phyloP scores from a whole-genome alignment of 2,113 vertebrate genomes.

The Rhea americana region DNA sequence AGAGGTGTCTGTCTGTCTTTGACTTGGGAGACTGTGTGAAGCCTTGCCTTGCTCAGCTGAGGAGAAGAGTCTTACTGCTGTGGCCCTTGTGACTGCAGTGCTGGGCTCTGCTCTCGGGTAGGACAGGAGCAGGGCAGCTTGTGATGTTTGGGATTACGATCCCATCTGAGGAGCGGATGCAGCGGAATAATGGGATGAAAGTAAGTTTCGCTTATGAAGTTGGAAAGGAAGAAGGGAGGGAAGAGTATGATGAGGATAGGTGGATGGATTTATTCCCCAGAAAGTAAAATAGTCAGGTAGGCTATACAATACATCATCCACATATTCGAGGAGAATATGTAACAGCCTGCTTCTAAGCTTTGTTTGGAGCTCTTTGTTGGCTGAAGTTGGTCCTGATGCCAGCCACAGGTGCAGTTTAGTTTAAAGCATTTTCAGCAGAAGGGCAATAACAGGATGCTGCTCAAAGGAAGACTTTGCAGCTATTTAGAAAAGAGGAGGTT shows the following conservation, averaged over 20 bases:
- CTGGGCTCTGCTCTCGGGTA: rapidly evolving
- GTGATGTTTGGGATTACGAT: background rate
- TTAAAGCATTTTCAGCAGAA: background rate
- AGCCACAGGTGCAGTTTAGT: background rate
- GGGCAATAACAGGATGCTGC: background rate
- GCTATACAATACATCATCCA: background rate
- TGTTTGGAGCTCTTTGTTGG: background rate
- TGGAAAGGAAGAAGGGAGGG: background rate
- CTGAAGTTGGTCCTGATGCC: background rate
- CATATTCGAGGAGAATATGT: background rate
- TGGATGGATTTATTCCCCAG: background rate
- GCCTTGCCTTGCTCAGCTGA: rapidly evolving
- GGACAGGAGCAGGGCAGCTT: background rate
- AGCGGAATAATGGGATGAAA: background rate
- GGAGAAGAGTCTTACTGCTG: too few relatives aligned
- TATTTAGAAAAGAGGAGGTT: background rate
- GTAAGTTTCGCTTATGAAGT: background rate
- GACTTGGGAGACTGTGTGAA: background rate
- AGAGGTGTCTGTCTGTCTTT: background rate
- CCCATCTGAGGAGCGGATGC: background rate
- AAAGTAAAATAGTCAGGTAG: rapidly evolving
- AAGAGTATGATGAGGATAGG: background rate
- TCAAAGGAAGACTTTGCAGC: background rate
- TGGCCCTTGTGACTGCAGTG: background rate
- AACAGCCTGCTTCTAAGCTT: background rate